Base-by-base conservation (phyloP, 23 tunicate genomes). In the Clavelina lepadiformis region DNA sequence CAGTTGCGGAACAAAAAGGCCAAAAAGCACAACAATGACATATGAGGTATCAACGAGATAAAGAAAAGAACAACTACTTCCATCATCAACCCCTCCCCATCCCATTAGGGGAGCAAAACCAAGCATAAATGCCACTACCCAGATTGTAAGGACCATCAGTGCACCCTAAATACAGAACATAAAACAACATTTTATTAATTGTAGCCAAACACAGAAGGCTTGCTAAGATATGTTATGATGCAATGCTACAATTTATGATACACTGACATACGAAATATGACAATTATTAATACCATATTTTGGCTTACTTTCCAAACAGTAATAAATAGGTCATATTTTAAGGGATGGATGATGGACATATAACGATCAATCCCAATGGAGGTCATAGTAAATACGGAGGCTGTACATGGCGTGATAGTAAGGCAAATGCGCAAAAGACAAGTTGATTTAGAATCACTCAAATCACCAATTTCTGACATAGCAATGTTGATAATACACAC, bases 31-130 rank as follows among this genome's bases (percentile, higher is more conserved):
- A 46, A 79, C 72, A n/a, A 73, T 11, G 29, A 78, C 71, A 61
- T 86, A 86, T 24, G 95, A 74, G 13, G 80, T 52, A 13, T 74
- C 63, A 36, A 72, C 69, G 27, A 78, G 74, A 0, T 28, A 41
- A 22, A 86, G 62, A 58, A 81, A 78, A 3, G 77, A 66, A 51
- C 95, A 86, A 33, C 41, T 65, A 4, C 21, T 41, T 21, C 53
- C 73, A 15, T 44, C 44, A 15, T 23, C 6, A 3, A 26, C 20
- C 15, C 34, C 49, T 1, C 62, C 67, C 85, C 81, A 78, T 22
- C 82, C 85, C 85, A 78, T 71, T 3, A 72, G 58, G 3, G 95
- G 95, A 7, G 82, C 77, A 37, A 73, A 86, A 5, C 95, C 95
- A 46, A 86, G 20, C 56, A 78, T 23, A 4, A 66, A 31, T 41